Percentiles rank a stretch among this genome's conserved stretches.
Evolutionary conservation across 2,888 invertebrate genomes (phyloP).

Genomic region (Chrysotoxum bicinctum): DNA sequence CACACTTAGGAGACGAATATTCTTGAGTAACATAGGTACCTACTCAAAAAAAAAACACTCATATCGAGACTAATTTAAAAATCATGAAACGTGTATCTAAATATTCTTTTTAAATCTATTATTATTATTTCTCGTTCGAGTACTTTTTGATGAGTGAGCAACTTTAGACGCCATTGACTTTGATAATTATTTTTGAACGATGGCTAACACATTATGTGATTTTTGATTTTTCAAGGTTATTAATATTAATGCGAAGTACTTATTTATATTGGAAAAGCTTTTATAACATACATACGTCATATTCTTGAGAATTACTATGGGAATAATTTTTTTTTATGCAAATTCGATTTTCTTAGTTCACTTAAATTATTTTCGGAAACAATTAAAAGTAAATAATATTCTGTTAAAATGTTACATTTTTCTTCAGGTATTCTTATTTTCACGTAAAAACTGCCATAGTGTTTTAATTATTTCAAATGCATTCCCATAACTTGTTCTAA

Average conservation of each 20-base stretch:
- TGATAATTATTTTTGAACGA: neutral
- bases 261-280: neutral
- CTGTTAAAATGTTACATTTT: neutral
- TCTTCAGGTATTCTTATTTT: neutral
- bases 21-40: neutral
- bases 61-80: neutral
- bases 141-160: slow-evolving; percentile 15
- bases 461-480: neutral
- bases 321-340: neutral
- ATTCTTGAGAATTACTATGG: neutral
- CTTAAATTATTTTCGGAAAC: neutral
- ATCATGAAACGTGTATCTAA: neutral
- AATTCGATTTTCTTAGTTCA: neutral
- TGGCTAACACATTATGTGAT: neutral
- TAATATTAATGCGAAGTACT: neutral
- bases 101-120: neutral
- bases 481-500: slow-evolving; percentile 15
- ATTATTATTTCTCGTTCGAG: neutral
- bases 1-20: neutral
- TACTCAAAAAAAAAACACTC: neutral
- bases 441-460: neutral
- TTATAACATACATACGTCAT: neutral
- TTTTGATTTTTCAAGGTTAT: slow-evolving; percentile 1
- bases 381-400: neutral
- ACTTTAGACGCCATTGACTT: neutral